Evolutionary conservation across 2,888 invertebrate genomes (phyloP), one percentile per base, ranked within the genome.

Genomic region (Chymomyza amoena): DNA sequence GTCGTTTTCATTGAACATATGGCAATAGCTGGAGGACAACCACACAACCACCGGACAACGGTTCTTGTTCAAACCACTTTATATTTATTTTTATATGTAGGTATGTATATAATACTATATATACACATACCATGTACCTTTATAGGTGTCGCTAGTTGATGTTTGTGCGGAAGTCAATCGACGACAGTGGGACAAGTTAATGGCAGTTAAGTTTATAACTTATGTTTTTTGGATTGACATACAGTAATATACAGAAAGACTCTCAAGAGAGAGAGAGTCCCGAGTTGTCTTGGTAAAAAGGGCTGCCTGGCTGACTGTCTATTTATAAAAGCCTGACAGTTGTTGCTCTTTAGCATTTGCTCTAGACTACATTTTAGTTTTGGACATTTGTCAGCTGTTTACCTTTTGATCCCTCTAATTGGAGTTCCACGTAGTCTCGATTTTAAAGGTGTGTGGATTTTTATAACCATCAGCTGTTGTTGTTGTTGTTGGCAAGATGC

Each of bases 201-300:
- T 84, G 87, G 80, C 78, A 82, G 80, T 84, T 75, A 78, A 84
- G 68, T 82, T 76, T 82, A 78, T 79, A 87, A 87, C 75, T 87
- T 83, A 83, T 84, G 75, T 63, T 59, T 73, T 62, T 13, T 45
- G 39, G 4, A 45, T 45, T 45, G 39, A 45, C 39, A 45, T 13
- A 13, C 13, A 45, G 13, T 13, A 45, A 45, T 45, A 45, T 45
- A 45, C 39, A 45, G n/a, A n/a, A 13, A 45, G 39, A 45, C 10
- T 45, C 39, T n/a, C n/a, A 9, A 39, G 10, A 2, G 2, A 39
- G 6, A 39, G 39, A 13, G 39, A 45, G 39, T 9, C 6, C 13
- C 0, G 13, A 1, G 39, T 45, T 13, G 39, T 45, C 13, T 45
- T 10, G 39, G 39, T 45, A 13, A 45, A 45, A 13, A 13, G 39